Evolutionary conservation across 2,888 invertebrate species (phyloP).

Genomic region (Chymomyza amoena): DNA sequence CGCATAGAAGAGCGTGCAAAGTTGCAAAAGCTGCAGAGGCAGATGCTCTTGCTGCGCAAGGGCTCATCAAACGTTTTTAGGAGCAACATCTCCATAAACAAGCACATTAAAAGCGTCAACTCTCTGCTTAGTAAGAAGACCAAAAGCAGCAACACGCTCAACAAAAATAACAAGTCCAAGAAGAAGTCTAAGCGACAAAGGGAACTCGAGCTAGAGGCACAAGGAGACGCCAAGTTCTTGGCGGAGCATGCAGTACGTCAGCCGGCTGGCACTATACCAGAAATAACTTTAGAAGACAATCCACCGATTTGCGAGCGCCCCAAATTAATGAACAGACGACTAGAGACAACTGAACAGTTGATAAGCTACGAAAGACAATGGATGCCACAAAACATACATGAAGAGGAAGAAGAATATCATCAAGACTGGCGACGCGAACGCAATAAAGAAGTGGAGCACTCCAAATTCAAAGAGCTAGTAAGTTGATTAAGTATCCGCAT

Average conservation of each 20-base stretch:
- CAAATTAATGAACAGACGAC: too few relatives aligned
- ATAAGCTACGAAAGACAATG: not conserved
- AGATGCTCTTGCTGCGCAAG: not conserved
- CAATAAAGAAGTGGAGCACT: constrained; percentile 23
- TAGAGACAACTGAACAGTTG: too few relatives aligned
- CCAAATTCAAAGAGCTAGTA: constrained; percentile 42
- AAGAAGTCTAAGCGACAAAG: constrained; percentile 4
- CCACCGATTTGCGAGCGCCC: too few relatives aligned
- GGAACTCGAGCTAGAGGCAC: constrained; percentile 44
- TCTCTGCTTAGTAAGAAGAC: not conserved
- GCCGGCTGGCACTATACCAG: not conserved
- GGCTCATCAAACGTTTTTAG: too few relatives aligned
- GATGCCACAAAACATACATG: constrained; percentile 19
- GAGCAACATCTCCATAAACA: too few relatives aligned
- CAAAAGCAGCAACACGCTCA: not conserved
- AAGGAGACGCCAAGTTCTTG: constrained; percentile 44
- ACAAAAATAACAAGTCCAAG: not conserved
- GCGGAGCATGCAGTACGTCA: constrained; percentile 15
- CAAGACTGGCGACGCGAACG: constrained; percentile 42
- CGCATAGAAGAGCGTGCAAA: not conserved
- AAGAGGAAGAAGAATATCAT: constrained; percentile 19
- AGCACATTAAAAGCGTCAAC: too few relatives aligned
- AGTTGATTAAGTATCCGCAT: not conserved
- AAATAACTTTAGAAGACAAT: not conserved
- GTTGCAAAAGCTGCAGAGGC: not conserved